Evolutionary conservation across 2,113 vertebrate genomes (phyloP).

Genomic region (Xyliphius kryptos): DNA sequence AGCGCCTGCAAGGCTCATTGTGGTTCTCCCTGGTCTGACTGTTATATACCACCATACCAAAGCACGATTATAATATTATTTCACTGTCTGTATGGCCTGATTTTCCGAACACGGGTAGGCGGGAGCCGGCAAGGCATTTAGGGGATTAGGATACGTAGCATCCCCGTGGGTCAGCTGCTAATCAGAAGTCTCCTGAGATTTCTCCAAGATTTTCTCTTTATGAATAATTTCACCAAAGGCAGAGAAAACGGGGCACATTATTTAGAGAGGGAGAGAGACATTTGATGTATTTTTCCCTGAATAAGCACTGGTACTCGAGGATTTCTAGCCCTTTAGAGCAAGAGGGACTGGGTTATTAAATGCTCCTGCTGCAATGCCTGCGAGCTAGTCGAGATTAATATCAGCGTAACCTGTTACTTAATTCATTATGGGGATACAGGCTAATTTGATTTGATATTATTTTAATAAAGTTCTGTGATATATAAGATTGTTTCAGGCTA

Average conservation of each 20-base stretch:
- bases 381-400: conserved; percentile 99
- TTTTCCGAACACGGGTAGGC: conserved; percentile 43
- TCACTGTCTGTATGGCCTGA: conserved; percentile 76
- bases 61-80: conserved; percentile 81
- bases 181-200: conserved; percentile 95
- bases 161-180: conserved; percentile 98
- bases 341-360: conserved; percentile 99
- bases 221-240: conserved; percentile 99
- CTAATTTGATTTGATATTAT: conserved; percentile 99
- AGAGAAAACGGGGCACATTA: conserved; percentile 87
- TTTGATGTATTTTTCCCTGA: conserved; percentile 95
- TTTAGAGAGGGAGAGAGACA: conserved; percentile 83
- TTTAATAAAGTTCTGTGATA: conserved; percentile 99
- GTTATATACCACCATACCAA: conserved; percentile 68
- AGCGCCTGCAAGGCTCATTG: conserved; percentile 42
- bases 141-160: conserved; percentile 86
- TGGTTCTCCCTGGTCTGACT: conserved; percentile 59
- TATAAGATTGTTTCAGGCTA: conserved; percentile 99
- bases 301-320: conserved; percentile 91
- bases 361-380: conserved; percentile 98
- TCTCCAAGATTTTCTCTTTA: conserved; percentile 84
- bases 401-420: conserved; percentile 99
- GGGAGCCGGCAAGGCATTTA: conserved; percentile 80
- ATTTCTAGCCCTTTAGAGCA: conserved; percentile 92
- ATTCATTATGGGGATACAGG: conserved; percentile 99